A percentile compares a stretch with the other conserved stretches of the same genome.
Conservation (phyloP, 35 echinoderm and acorn worm genomes). For the Ophiothrix spiculata region DNA sequence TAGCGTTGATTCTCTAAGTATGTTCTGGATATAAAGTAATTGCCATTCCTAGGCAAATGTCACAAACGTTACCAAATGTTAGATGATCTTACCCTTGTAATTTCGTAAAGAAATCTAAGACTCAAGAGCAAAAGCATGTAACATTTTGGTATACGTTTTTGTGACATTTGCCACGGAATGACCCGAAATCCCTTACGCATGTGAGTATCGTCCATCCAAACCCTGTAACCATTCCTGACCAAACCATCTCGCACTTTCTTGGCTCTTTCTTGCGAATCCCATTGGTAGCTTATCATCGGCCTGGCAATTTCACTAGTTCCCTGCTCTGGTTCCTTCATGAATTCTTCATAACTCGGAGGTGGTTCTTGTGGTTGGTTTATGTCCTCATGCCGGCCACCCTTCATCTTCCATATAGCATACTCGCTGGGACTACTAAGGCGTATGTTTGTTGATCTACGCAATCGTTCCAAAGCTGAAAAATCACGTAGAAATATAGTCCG, state of each 20-base stretch:
- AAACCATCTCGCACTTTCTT: not conserved
- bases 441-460: not conserved
- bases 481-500: too few species aligned
- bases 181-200: too few species aligned
- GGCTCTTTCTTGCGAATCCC: not conserved
- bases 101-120: too few species aligned
- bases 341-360: not conserved
- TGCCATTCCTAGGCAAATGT: too few species aligned
- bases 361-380: not conserved
- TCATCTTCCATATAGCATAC: not conserved
- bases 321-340: not conserved
- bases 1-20: too few species aligned
- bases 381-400: not conserved
- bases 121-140: too few species aligned
- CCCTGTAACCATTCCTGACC: not conserved
- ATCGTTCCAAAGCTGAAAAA: not conserved
- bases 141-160: too few species aligned
- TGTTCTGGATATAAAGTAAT: too few species aligned
- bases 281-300: not conserved
- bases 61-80: too few species aligned
- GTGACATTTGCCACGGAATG: too few species aligned
- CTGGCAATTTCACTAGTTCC: not conserved
- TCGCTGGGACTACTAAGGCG: not conserved
- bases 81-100: too few species aligned
- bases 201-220: not conserved